Base-by-base conservation (phyloP, 2,113 vertebrate species). In the Sterna hirundo region DNA sequence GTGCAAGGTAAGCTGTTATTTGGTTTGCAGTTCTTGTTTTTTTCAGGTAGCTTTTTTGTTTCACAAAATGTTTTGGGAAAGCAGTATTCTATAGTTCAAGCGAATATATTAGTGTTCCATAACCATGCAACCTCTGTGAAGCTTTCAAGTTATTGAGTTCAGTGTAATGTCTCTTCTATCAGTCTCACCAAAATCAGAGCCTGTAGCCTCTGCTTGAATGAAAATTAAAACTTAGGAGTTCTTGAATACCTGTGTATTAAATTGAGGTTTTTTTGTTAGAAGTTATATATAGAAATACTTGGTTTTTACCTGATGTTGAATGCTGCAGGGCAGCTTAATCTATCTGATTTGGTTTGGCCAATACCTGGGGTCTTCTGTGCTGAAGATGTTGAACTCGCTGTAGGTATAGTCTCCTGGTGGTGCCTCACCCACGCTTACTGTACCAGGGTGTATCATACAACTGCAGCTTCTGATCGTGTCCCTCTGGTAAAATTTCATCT, bases 81-180 rank as follows among this genome's bases (percentile, higher is more conserved):
- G 1, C 5, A 25, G 15, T 38, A 21, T 44, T 72, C 6, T 1
- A 0, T 34, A 46, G 20, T n/a, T 69, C 1, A 61, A 32, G 36
- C 15, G 6, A 62, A 49, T 8, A 15, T 3, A 5, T 49, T 11
- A 27, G 4, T 55, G 64, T 34, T 79, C 20, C 32, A 46, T 21
- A 79, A 52, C 55, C 40, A 5, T 38, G 68, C 6, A 80, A 3
- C 9, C 29, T 51, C 23, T 44, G 26, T 76, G 47, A 64, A 15
- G 11, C 29, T 72, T 83, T 19, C 15, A 25, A 8, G 38, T 14
- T 62, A 4, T 1, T 34, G 21, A 64, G 23, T 47, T 66, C n/a
- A 75, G 21, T 66, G 40, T 40, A 36, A 23, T 4, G 6, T 52
- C 14, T 42, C 12, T 61, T 40, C 11, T 9, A 13, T 19, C 25